Evolutionary conservation across 2,888 invertebrate genomes (phyloP).

Genomic region (Actias luna): DNA sequence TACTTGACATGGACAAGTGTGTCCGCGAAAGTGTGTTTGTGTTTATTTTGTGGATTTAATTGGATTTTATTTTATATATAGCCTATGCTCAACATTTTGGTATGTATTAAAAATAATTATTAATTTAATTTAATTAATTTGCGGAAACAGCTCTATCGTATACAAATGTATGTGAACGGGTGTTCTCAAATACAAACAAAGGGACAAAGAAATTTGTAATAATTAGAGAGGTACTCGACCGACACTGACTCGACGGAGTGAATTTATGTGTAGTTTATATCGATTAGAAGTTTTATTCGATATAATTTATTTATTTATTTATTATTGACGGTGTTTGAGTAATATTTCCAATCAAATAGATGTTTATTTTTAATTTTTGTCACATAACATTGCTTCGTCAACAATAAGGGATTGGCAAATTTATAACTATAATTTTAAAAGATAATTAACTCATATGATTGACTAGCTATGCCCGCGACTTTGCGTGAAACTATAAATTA

Average conservation of each 20-base stretch:
- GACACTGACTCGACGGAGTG: not conserved
- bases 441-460: too few relatives aligned
- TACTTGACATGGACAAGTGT: slow-evolving; percentile 37
- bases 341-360: not conserved
- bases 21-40: slow-evolving; percentile 33
- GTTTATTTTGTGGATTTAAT: slow-evolving; percentile 32
- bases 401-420: too few relatives aligned
- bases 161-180: not conserved
- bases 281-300: not conserved
- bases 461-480: too few relatives aligned
- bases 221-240: slow-evolving; percentile 1
- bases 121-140: not conserved
- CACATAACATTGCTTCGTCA: not conserved
- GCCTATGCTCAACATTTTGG: slow-evolving; percentile 28
- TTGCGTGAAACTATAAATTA: too few relatives aligned
- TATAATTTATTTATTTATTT: not conserved
- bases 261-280: not conserved
- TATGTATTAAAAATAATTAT: not conserved
- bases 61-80: slow-evolving; percentile 34
- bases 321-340: not conserved
- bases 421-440: too few relatives aligned
- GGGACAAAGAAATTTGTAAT: slow-evolving; percentile 1
- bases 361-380: not conserved
- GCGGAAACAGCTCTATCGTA: not conserved
- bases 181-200: not conserved